Conservation (phyloP, 2,113 vertebrate genomes). For the Aptenodytes patagonicus region DNA sequence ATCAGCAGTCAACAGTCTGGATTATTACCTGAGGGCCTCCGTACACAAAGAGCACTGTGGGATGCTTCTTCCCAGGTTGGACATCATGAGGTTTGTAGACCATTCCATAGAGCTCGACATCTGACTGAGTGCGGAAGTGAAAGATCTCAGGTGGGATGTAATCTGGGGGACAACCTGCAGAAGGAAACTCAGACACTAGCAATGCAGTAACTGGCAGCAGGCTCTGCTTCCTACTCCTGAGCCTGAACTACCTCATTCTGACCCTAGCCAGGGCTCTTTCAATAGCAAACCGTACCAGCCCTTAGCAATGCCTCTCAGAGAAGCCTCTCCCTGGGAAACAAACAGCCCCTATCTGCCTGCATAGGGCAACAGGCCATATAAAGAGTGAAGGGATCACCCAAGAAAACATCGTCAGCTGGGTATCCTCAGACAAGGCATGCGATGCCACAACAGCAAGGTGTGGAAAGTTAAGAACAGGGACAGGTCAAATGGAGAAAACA, state of each 20-base stretch:
- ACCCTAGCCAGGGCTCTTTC: not conserved
- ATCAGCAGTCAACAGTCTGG: not conserved
- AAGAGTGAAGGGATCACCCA: not conserved
- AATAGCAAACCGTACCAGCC: not conserved
- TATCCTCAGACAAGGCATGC: not conserved
- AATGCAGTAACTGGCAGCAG: not conserved
- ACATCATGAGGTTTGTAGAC: slow-evolving; percentile 93
- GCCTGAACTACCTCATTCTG: not conserved
- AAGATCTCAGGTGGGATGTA: slow-evolving; percentile 95
- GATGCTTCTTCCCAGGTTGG: slow-evolving; percentile 90
- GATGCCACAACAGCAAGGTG: not conserved
- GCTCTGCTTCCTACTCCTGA: not conserved
- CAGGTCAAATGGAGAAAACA: not conserved
- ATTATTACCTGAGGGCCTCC: slow-evolving; percentile 90
- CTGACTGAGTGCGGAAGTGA: slow-evolving; percentile 86
- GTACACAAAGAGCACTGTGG: slow-evolving; percentile 93
- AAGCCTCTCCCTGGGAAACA: not conserved
- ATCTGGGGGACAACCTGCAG: slow-evolving; percentile 90
- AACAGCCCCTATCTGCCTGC: not conserved
- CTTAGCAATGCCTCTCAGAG: not conserved
- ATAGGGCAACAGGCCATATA: rapidly evolving
- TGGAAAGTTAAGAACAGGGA: not conserved
- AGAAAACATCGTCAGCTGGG: not conserved
- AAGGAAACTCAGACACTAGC: not conserved
- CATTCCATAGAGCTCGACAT: slow-evolving; percentile 93